Base-by-base conservation (phyloP, 2,113 vertebrate species). In the Odocoileus virginianus region DNA sequence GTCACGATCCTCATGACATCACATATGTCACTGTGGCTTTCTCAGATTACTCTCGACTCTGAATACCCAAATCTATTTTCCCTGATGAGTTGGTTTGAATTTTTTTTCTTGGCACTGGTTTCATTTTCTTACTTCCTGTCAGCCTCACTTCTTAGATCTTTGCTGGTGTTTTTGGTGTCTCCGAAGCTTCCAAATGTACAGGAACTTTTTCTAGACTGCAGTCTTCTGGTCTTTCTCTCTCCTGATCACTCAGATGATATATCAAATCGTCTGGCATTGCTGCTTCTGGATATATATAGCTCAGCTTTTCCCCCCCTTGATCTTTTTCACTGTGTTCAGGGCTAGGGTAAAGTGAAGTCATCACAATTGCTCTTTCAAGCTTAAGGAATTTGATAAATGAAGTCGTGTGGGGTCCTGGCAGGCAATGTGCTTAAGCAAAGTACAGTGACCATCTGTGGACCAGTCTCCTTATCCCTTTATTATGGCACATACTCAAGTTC, bases 371-470 rank as follows among this genome's bases (percentile, higher is more conserved):
- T 96, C 89, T 97, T 96, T 96, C 83, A 94, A 96, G 81, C 28
- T 61, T 55, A 92, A 94, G 85, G 87, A 94, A 94, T 97, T 91
- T 98, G 97, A 96, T 95, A 96, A 92, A 96, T 95, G 95, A 97
- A 92, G 57, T 95, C 94, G 64, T 89, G 94, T 96, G 92, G 43
- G 82, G 92, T 96, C 95, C 92, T 95, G 96, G 91, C 91, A 98
- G 93, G 89, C 89, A 71, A 45, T 85, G 43, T 36, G 67, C 86
- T 95, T 78, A 60, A 93, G 76, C 67, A 81, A 85, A 92, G 54
- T 57, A 43, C 83, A 96, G 78, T 96, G 97, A 76, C 91, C 97
- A 97, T 95, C 93, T 98, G 91, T 76, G 87, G 79, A 83, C 92
- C 97, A 95, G 84, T 96, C 58, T 50, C 92, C 61, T 84, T 58